These are phyloP conservation scores for Clarias fuscus DNA, from an alignment of 2,797 vertebrate species.

Conservation along the genomic window DNA sequence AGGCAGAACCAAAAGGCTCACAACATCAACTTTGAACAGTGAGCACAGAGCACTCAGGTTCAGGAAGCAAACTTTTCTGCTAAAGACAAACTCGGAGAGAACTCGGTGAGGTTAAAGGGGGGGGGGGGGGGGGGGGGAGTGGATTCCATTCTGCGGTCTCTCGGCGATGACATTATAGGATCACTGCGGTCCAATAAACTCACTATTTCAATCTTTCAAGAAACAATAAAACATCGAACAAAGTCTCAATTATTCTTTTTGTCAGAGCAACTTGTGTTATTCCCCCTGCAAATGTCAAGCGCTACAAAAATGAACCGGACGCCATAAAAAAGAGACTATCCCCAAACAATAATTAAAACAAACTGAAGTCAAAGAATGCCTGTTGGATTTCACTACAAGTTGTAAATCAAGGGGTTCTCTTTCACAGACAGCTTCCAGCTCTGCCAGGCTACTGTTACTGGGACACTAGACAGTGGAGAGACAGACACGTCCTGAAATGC, in stretches of 20 bases:
- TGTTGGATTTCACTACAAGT: conserved; percentile 38
- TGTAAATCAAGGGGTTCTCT: conserved; percentile 47
- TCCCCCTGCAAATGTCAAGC: conserved; percentile 41
- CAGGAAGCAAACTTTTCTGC: conserved; percentile 19
- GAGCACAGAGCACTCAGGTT: not conserved
- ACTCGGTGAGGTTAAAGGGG: not conserved
- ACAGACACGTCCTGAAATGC: conserved; percentile 21
- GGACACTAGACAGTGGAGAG: conserved; percentile 42
- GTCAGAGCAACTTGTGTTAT: conserved; percentile 38
- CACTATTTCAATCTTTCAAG: conserved; percentile 40
- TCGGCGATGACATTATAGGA: conserved; percentile 52
- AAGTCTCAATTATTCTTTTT: conserved; percentile 47
- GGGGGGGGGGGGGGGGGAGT: conserved; percentile 37
- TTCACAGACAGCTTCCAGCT: conserved; percentile 29
- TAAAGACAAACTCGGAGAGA: not conserved
- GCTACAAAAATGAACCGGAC: conserved; percentile 24
- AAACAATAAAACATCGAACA: conserved; percentile 47
- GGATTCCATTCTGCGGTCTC: conserved; percentile 43
- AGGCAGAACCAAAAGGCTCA: conserved; percentile 2
- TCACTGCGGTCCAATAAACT: conserved; percentile 54
- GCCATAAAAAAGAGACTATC: conserved; percentile 24
- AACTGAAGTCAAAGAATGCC: conserved; percentile 33
- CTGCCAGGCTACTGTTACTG: conserved; percentile 44
- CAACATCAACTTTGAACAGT: not conserved
- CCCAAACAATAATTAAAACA: conserved; percentile 35